Conservation (phyloP, 2,797 vertebrate species). For the Danionella dracula region DNA sequence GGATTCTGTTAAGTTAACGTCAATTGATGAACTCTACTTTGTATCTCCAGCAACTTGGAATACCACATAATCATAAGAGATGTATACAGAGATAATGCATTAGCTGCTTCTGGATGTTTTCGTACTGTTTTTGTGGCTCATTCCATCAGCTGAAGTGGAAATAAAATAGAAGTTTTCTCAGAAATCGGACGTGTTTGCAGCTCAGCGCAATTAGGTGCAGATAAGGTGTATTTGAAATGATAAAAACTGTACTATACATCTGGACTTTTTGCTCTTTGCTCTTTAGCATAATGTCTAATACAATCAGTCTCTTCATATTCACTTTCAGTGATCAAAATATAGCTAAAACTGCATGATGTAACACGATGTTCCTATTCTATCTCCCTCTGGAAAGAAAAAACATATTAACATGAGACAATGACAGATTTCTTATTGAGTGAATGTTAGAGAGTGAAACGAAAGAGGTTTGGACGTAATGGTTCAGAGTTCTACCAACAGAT, state of each 20-base stretch:
- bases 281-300: not conserved
- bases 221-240: conserved; percentile 12
- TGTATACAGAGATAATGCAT: not conserved
- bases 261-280: not conserved
- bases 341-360: not conserved
- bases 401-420: too few species aligned
- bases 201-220: not conserved
- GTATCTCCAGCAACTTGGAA: too few species aligned
- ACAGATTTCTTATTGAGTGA: too few species aligned
- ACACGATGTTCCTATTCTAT: too few species aligned
- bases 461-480: too few species aligned
- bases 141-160: not conserved
- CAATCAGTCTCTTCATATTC: not conserved
- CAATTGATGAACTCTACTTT: too few species aligned
- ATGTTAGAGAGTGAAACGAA: too few species aligned
- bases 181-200: not conserved
- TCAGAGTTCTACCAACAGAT: too few species aligned
- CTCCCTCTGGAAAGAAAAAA: too few species aligned
- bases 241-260: not conserved
- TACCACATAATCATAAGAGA: not conserved
- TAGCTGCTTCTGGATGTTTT: not conserved
- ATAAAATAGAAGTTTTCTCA: not conserved
- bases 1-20: too few species aligned
- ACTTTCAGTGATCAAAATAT: not conserved
- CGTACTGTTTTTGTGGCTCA: not conserved